Evolutionary conservation across 2,888 invertebrate species (phyloP).

Genomic region (Hypomecis punctinalis): DNA sequence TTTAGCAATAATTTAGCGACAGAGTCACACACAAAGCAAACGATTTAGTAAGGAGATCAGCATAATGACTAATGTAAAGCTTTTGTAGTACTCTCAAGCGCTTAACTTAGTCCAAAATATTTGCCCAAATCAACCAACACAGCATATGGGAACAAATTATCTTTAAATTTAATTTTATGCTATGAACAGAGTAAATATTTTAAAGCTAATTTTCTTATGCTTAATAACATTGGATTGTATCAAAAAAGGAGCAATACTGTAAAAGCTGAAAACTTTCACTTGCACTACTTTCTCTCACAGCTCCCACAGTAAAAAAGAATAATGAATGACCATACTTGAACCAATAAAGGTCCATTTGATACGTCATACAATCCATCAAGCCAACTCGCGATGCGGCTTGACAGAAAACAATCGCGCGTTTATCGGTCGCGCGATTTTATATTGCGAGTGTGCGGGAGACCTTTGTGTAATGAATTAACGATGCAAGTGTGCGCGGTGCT

Average conservation of each 20-base stretch:
- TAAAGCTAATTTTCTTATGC: no score
- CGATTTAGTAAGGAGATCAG: no score
- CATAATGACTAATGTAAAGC: no score
- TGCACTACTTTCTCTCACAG: neutral
- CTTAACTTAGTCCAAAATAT: no score
- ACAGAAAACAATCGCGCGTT: slow-evolving; percentile 61
- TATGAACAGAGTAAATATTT: no score
- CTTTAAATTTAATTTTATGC: no score
- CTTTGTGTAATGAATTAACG: slow-evolving; percentile 23
- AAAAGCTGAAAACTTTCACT: slow-evolving; percentile 10
- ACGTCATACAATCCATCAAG: slow-evolving; percentile 39
- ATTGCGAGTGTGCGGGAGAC: slow-evolving; percentile 47
- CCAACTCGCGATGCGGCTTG: slow-evolving; percentile 39
- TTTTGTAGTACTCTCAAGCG: no score
- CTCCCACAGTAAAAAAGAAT: neutral
- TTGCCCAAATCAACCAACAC: no score
- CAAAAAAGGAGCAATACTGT: neutral
- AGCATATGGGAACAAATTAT: no score
- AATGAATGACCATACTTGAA: slow-evolving; percentile 13
- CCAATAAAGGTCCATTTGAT: slow-evolving; percentile 40
- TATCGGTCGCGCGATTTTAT: slow-evolving; percentile 58
- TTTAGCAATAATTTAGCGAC: no score
- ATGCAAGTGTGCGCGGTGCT: slow-evolving; percentile 12
- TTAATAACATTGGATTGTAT: no score
- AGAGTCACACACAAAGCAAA: no score